Conservation (phyloP, 1,140 invertebrate genomes). For the Argopecten irradians region DNA sequence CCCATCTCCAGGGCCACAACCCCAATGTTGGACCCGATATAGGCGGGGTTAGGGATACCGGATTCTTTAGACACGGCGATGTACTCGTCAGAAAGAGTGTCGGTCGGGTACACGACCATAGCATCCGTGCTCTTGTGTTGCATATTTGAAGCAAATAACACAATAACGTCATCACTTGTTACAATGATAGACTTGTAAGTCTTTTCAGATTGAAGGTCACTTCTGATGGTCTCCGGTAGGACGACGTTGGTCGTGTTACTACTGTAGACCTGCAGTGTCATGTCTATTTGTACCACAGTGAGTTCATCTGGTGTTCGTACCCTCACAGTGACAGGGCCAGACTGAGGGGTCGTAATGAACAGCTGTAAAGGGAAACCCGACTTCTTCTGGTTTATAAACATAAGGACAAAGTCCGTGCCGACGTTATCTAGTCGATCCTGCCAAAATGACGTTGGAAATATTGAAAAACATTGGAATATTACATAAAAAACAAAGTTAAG, state of each 20-base stretch:
- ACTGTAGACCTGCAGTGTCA: not conserved
- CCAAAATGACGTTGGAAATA: too few species aligned
- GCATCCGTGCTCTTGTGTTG: not conserved
- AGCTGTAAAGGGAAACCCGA: not conserved
- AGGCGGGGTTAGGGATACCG: not conserved
- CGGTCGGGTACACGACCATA: not conserved
- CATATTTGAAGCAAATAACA: not conserved
- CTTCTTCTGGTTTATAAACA: conserved; percentile 17
- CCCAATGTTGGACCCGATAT: not conserved
- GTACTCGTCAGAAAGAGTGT: not conserved
- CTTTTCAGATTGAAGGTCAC: not conserved
- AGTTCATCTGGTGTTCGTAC: not conserved
- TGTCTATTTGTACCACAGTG: not conserved
- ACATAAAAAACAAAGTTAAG: too few species aligned
- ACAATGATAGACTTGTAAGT: not conserved
- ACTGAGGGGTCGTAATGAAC: not conserved
- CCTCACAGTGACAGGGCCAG: not conserved
- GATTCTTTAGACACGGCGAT: not conserved
- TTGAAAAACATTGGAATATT: too few species aligned
- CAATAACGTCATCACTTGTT: not conserved
- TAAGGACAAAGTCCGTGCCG: not conserved
- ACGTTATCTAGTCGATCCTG: not conserved
- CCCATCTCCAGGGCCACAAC: not conserved
- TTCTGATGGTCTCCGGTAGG: not conserved
- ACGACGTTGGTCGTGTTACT: not conserved